Evolutionary conservation across 92 coral and sea anemone species (phyloP), one percentile per base, ranked within the genome.

Genomic region (Blastomussa wellsi): DNA sequence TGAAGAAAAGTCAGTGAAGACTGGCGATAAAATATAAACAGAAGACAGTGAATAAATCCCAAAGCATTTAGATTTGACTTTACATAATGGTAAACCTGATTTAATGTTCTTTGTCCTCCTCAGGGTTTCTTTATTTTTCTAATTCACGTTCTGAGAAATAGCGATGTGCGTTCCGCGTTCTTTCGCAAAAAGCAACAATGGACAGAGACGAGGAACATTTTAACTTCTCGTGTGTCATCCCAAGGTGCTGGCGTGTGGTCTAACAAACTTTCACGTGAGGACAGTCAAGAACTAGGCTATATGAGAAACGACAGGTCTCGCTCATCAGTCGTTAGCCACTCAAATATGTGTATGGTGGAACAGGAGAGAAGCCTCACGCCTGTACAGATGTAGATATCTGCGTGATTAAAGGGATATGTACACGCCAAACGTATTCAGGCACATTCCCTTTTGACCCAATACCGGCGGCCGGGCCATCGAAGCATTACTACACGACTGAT

Each of bases 91-190:
- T 62, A 33, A 62, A 29, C 17, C 36, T 12, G 36, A n/a, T 44
- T 35, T 20, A 7, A 0, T 16, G 17, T 53, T 53, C 24, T 62
- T 31, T 28, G 5, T 59, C 38, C 38, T 22, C 78, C 55, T 16
- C 86, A 91, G 94, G 94, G 94, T 8, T 91, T 85, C n/a, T 60
- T 91, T 2, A 76, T 91, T 47, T 85, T 91, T 22, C 24, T 89
- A 8, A 76, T 91, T 72, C 89, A 88, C 52, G 87, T 85, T 28
- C 39, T 91, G 31, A 86, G 92, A 72, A 91, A 81, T 75, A 26
- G 84, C 28, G 94, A 91, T 57, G 91, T 91, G 57, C 90, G 71
- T 7, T 65, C 60, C 3, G 77, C 86, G 7, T 87, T 72, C 77
- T 31, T 26, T 31, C 79, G 85, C 5, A 87, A 81, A 75, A 80